phyloP scores from a whole-genome alignment of 1,140 invertebrate species.

The Musca domestica region DNA sequence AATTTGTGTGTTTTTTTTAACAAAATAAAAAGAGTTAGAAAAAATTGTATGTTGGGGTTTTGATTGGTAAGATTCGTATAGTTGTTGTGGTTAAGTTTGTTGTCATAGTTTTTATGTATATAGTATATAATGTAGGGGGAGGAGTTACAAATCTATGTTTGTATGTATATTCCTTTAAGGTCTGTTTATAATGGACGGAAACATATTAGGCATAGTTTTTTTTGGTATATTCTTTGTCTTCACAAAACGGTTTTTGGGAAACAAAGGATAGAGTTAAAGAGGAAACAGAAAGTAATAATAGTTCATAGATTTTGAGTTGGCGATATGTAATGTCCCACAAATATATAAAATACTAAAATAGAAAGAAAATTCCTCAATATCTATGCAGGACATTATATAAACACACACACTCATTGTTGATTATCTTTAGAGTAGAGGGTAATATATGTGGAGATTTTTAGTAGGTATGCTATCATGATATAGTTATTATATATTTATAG shows the following conservation, averaged over 20 bases:
- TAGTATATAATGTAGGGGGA: no score
- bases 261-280: neutral
- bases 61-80: neutral
- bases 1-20: slow-evolving; percentile 14
- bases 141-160: neutral
- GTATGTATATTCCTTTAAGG: slow-evolving; percentile 52
- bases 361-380: no score
- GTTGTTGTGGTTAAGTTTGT: slow-evolving; percentile 7
- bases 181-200: slow-evolving; percentile 55
- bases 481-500: no score
- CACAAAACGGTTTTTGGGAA: neutral
- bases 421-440: no score
- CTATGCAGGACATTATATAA: no score
- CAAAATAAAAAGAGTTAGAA: neutral
- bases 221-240: slow-evolving; percentile 34
- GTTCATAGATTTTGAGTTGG: no score
- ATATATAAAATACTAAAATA: no score
- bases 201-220: slow-evolving; percentile 47
- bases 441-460: no score
- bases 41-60: neutral
- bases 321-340: no score
- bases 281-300: no score
- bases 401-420: no score
- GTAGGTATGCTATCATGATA: no score
- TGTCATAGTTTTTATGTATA: neutral